Evolutionary conservation across 2,888 invertebrate species (phyloP), one percentile per base, ranked within the genome.

Genomic region (Brachypterus glaber): DNA sequence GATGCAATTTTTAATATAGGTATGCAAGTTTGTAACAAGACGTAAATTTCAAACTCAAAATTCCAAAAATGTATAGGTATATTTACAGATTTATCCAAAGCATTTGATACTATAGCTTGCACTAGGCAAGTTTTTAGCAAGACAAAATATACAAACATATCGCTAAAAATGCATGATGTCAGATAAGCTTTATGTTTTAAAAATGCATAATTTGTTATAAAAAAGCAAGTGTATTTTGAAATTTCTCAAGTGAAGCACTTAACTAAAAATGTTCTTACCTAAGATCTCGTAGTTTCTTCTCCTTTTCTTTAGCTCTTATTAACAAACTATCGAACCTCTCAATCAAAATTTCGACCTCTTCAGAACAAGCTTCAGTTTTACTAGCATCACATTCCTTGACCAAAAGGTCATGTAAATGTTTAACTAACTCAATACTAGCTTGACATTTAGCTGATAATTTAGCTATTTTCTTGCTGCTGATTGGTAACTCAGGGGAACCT

Each of bases 401-500:
- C 2, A 91, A 68, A 12, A 87, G 61, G 43, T 76, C 76, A 39
- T 82, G 82, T 30, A 91, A 69, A 69, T 89, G 89, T 57, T 79
- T 80, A 15, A 88, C 77, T 36, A 89, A 64, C 62, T 91, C 91
- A 30, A 88, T 69, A 4, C 82, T 81, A 4, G 87, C 86, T 53
- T 83, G 81, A 45, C 87, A 85, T 49, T 79, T 79, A 32, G 83
- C 80, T 30, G 87, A 75, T 35, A 82, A 67, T 63, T 82, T 85
- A 35, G 83, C 79, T 35, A 86, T 80, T 48, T 77, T 77, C 50
- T 80, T 82, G 1, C 80, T 78, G 7, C 79, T 74, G 3, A 72
- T 70, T 9, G 74, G 71, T 8, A 79, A 60, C 45, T 77, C 78
- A 11, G 68, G 54, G 9, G 68, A 71, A 30, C 69, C 66, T 47